phyloP scores from a whole-genome alignment of 2,888 invertebrate genomes.

The Drosophila anomalata region DNA sequence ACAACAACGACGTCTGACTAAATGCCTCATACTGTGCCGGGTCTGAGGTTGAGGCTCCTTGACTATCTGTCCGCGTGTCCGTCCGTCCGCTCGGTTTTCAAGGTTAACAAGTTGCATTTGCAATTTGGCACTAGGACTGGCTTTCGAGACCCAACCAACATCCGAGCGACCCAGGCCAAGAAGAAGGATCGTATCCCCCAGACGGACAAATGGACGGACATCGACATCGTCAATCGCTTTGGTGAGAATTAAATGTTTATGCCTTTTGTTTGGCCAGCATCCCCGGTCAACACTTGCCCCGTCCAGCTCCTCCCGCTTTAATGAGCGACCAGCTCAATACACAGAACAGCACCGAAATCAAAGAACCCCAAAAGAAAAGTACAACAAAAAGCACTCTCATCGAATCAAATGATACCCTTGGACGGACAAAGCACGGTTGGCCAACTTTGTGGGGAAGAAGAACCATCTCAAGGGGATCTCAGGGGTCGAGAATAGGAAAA shows the following conservation, averaged over 20 bases:
- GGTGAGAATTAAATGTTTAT: conserved; percentile 75
- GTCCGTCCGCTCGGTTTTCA: conserved; percentile 70
- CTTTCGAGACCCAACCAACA: conserved; percentile 21
- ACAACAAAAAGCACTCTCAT: conserved; percentile 72
- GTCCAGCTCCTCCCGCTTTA: conserved; percentile 47
- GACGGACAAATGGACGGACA: conserved; percentile 40
- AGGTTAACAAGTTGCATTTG: conserved; percentile 83
- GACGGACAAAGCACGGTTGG: conserved; percentile 11
- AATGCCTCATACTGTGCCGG: conserved; percentile 77
- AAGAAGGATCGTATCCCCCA: conserved; percentile 41
- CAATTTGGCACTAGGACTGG: conserved; percentile 77
- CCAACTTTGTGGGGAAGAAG: conserved; percentile 5
- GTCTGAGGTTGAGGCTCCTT: conserved; percentile 60
- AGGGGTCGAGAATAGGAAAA: conserved; percentile 1
- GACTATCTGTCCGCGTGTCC: conserved; percentile 51
- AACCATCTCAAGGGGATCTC: conserved; percentile 5
- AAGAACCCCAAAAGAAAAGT: conserved; percentile 34
- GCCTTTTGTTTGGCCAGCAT: conserved; percentile 63
- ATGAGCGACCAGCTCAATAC: conserved; percentile 66
- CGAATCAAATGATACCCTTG: conserved; percentile 67
- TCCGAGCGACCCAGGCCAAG: conserved; percentile 25
- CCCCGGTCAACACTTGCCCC: conserved; percentile 3
- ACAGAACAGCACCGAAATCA: conserved; percentile 33
- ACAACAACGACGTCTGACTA: conserved; percentile 71
- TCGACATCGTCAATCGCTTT: conserved; percentile 64